Evolutionary conservation across 2,113 vertebrate genomes (phyloP).

Genomic region (Plectropomus leopardus): DNA sequence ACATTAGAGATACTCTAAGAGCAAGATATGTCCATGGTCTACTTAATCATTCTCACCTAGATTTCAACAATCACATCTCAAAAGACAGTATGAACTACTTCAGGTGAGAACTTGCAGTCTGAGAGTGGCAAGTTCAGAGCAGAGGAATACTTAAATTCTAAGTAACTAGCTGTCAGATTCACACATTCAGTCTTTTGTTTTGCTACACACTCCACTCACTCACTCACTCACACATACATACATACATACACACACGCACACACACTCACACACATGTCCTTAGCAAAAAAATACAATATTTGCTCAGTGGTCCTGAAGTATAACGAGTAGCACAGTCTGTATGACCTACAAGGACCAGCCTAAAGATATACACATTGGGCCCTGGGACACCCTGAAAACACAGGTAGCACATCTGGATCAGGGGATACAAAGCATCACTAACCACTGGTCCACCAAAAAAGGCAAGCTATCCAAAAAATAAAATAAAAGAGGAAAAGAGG

Average conservation of each 20-base stretch:
- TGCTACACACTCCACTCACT: not conserved
- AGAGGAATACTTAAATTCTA: conserved; percentile 74
- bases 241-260: conserved; percentile 15
- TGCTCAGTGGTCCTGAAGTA: conserved; percentile 81
- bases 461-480: conserved; percentile 64
- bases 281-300: conserved; percentile 68
- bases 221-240: conserved; percentile 12
- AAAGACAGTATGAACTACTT: conserved; percentile 38
- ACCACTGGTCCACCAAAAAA: conserved; percentile 79
- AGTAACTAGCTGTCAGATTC: conserved; percentile 70
- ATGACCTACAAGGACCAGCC: conserved; percentile 81
- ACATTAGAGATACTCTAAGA: conserved; percentile 71
- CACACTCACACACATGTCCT: conserved; percentile 21
- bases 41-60: conserved; percentile 55
- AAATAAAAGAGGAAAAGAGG: conserved; percentile 55
- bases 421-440: conserved; percentile 75
- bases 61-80: conserved; percentile 66
- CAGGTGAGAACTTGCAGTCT: conserved; percentile 49
- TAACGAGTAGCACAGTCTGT: conserved; percentile 74
- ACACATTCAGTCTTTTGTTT: conserved; percentile 54
- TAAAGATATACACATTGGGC: conserved; percentile 78
- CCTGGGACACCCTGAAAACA: conserved; percentile 69
- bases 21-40: conserved; percentile 77
- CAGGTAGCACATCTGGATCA: conserved; percentile 76
- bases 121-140: conserved; percentile 55